Conservation (phyloP, 2,797 vertebrate genomes). For the Eulemur albifrons region DNA sequence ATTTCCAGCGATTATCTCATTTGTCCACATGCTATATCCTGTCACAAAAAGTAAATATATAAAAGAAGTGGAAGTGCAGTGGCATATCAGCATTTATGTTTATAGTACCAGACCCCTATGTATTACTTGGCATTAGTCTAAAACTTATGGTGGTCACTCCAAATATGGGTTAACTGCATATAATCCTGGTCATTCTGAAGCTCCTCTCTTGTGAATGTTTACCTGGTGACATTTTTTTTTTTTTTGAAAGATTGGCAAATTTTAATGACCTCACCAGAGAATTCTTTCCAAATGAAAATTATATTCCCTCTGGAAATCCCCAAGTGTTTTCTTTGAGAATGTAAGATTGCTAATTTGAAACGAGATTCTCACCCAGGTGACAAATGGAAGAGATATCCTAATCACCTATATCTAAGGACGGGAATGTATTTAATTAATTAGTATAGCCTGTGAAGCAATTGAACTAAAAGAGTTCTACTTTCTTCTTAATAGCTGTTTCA, state of each 20-base stretch:
- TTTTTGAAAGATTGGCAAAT: neutral
- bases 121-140: neutral
- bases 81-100: neutral
- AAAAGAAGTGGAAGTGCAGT: neutral
- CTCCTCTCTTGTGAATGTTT: neutral
- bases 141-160: neutral
- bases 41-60: neutral
- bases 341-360: neutral
- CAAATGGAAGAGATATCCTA: neutral
- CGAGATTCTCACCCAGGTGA: neutral
- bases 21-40: neutral
- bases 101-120: neutral
- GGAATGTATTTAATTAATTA: neutral
- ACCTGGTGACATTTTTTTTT: neutral
- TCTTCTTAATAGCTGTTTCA: neutral
- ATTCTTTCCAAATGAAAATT: conserved; percentile 32
- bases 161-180: neutral
- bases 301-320: neutral
- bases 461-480: neutral
- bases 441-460: neutral
- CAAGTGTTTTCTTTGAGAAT: neutral
- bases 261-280: neutral
- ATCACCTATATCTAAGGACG: neutral
- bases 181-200: neutral
- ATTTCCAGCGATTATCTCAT: conserved; percentile 5